These are phyloP conservation scores for Bambusicola thoracicus DNA, from an alignment of 2,113 vertebrate species.

Conservation along the genomic window DNA sequence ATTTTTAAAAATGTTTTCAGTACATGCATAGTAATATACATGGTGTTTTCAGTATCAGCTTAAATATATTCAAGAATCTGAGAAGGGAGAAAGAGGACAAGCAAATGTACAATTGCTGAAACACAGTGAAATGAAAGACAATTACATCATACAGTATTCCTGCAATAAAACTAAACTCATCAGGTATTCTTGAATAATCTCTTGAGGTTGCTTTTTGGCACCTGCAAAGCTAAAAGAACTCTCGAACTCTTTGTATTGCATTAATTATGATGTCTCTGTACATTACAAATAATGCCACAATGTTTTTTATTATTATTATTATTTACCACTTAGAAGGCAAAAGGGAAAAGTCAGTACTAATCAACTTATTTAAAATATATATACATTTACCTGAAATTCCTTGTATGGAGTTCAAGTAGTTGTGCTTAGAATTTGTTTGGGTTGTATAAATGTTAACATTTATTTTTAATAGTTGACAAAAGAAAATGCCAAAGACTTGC, in stretches of 20 bases:
- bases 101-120: neutral
- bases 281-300: neutral
- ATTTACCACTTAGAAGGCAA: neutral
- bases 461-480: neutral
- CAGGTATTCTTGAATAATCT: conserved; percentile 21
- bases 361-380: neutral
- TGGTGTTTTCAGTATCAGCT: neutral
- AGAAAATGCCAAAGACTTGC: neutral
- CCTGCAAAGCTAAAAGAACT: conserved; percentile 47
- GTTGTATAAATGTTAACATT: neutral
- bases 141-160: conserved; percentile 23
- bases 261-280: neutral
- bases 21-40: neutral
- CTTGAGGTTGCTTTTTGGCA: conserved; percentile 29
- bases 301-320: neutral
- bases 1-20: neutral
- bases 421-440: neutral
- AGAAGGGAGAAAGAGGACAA: neutral
- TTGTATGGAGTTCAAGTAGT: neutral
- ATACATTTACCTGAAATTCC: neutral
- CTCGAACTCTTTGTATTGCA: conserved; percentile 21
- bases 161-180: conserved; percentile 17
- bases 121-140: neutral
- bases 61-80: conserved; percentile 2
- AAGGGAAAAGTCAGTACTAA: neutral